phyloP scores from a whole-genome alignment of 2,113 vertebrate species.

The Physeter macrocephalus region DNA sequence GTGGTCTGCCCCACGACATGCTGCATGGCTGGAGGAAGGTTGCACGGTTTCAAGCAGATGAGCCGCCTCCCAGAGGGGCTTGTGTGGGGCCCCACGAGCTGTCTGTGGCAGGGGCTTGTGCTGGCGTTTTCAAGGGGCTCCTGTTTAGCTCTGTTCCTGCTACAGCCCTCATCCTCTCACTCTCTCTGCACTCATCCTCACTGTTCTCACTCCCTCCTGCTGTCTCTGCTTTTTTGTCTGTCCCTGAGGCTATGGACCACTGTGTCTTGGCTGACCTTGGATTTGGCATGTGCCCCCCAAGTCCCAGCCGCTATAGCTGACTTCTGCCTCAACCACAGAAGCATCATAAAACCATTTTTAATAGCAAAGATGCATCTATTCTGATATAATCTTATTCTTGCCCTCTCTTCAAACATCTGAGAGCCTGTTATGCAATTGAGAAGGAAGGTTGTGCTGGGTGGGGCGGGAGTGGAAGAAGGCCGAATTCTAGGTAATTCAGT shows the following conservation, averaged over 20 bases:
- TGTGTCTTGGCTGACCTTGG: not conserved
- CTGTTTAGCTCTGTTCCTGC: not conserved
- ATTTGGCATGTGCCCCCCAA: not conserved
- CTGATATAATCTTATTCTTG: not conserved
- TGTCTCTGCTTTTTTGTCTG: not conserved
- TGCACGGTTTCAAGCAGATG: not conserved
- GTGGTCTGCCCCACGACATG: not conserved
- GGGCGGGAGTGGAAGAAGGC: not conserved
- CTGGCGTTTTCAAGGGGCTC: not conserved
- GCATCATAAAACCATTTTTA: not conserved
- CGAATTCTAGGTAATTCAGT: conserved; percentile 39
- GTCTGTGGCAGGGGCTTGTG: not conserved
- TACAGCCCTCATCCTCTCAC: not conserved
- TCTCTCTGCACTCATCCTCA: not conserved
- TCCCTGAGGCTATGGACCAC: not conserved
- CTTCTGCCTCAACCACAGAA: not conserved
- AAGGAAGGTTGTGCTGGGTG: not conserved
- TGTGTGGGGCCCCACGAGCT: fast-evolving
- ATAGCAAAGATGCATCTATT: not conserved
- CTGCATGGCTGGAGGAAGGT: not conserved
- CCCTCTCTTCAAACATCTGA: not conserved
- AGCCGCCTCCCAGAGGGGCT: not conserved
- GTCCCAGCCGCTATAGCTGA: not conserved
- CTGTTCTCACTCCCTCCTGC: not conserved
- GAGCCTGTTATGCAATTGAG: not conserved